Conservation (phyloP, 2,797 vertebrate species). For the Rhabdomys pumilio region DNA sequence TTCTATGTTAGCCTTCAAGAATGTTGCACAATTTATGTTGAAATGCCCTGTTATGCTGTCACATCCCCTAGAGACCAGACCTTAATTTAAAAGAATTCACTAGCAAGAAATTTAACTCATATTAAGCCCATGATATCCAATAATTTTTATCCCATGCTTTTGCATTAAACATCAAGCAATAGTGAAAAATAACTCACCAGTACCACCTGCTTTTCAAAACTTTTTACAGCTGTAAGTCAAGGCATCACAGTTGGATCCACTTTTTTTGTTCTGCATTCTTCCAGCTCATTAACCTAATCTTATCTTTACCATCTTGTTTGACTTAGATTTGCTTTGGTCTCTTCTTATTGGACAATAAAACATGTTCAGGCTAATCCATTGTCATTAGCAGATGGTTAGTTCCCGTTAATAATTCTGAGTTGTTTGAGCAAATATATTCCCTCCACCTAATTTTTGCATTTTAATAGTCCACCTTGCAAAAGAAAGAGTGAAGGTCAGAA, state of each 20-base stretch:
- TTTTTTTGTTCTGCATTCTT: slow-evolving; percentile 17
- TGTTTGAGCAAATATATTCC: slow-evolving; percentile 38
- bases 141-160: slow-evolving; percentile 23
- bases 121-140: background rate
- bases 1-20: slow-evolving; percentile 58
- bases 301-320: slow-evolving; percentile 27
- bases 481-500: background rate
- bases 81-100: slow-evolving; percentile 36
- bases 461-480: background rate
- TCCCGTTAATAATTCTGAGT: slow-evolving; percentile 17
- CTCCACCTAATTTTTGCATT: background rate
- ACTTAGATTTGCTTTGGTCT: slow-evolving; percentile 48
- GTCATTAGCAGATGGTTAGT: slow-evolving; percentile 12
- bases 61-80: background rate
- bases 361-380: background rate
- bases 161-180: slow-evolving; percentile 50
- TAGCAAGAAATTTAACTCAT: slow-evolving; percentile 56
- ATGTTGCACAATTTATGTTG: slow-evolving; percentile 41
- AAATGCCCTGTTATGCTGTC: slow-evolving; percentile 45
- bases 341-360: background rate
- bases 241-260: slow-evolving; percentile 16
- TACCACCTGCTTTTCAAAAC: background rate
- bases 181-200: slow-evolving; percentile 22
- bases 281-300: slow-evolving; percentile 3
- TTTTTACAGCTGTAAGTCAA: slow-evolving; percentile 33